Evolutionary conservation across 2,888 invertebrate genomes (phyloP).

Genomic region (Cremastinae sp.): DNA sequence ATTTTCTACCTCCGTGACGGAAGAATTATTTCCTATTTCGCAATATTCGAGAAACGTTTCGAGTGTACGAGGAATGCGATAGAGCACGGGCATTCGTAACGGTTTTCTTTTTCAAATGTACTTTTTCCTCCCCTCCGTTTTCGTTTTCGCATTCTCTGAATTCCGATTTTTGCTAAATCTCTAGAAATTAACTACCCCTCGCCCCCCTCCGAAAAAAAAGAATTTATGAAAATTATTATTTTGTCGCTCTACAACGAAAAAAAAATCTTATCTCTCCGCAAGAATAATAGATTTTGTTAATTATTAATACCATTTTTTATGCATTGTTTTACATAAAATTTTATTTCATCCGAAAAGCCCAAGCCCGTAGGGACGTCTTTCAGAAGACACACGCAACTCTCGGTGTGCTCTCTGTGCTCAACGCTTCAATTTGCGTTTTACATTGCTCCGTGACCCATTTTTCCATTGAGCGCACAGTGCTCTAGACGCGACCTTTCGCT

Average conservation of each 20-base stretch:
- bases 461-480: constrained; percentile 1
- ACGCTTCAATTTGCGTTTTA: background rate
- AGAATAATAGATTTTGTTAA: too few species aligned
- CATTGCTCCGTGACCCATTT: constrained; percentile 48
- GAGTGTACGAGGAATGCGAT: constrained; percentile 41
- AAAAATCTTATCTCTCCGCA: too few species aligned
- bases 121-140: constrained; percentile 41
- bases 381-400: constrained; percentile 46
- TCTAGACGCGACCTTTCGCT: constrained; percentile 25
- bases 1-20: constrained; percentile 16
- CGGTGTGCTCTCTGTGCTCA: constrained; percentile 15
- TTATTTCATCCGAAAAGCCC: too few species aligned
- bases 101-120: constrained; percentile 19
- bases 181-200: too few species aligned
- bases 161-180: too few species aligned
- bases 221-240: too few species aligned
- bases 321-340: too few species aligned
- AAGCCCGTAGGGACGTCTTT: constrained; percentile 45
- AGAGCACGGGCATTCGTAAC: constrained; percentile 50
- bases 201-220: too few species aligned
- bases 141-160: constrained; percentile 32
- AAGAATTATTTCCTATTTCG: constrained; percentile 26
- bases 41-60: constrained; percentile 17
- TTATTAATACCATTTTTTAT: too few species aligned
- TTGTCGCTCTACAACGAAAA: too few species aligned